phyloP scores from a whole-genome alignment of 1,140 invertebrate genomes.

The Zaprionus kolodkinae region DNA sequence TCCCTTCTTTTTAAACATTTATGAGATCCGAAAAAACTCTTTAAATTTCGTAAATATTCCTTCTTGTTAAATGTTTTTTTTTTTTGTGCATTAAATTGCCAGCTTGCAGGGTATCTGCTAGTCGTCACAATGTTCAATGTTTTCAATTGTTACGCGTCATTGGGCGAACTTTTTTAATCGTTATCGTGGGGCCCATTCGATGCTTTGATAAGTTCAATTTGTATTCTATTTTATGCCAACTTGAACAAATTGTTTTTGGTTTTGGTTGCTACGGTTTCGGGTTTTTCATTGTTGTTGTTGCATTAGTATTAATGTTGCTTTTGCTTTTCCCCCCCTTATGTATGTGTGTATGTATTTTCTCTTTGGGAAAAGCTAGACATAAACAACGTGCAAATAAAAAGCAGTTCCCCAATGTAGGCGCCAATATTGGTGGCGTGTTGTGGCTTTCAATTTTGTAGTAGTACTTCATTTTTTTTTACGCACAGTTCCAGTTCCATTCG shows the following conservation, averaged over 20 bases:
- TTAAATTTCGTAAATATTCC: too few relatives aligned
- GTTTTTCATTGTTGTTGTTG: background rate
- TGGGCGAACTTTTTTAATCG: conserved; percentile 54
- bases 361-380: conserved; percentile 21
- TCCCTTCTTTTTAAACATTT: too few relatives aligned
- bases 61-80: background rate
- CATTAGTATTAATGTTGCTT: background rate
- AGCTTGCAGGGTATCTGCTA: background rate
- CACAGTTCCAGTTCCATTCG: background rate
- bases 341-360: background rate
- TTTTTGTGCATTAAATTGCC: background rate
- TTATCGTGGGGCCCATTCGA: conserved; percentile 64
- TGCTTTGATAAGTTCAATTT: conserved; percentile 80
- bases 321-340: background rate
- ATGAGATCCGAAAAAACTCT: too few relatives aligned
- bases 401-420: conserved; percentile 6
- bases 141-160: conserved; percentile 43
- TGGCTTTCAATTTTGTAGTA: conserved; percentile 27
- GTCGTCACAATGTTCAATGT: background rate
- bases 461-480: conserved; percentile 1
- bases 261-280: conserved; percentile 21
- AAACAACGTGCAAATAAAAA: conserved; percentile 28
- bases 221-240: conserved; percentile 78
- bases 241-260: conserved; percentile 65
- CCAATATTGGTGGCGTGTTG: conserved; percentile 25